A percentile compares a stretch with the other conserved stretches of the same genome.
Evolutionary conservation across 2,888 invertebrate genomes (phyloP).

Genomic region (Leucania comma): DNA sequence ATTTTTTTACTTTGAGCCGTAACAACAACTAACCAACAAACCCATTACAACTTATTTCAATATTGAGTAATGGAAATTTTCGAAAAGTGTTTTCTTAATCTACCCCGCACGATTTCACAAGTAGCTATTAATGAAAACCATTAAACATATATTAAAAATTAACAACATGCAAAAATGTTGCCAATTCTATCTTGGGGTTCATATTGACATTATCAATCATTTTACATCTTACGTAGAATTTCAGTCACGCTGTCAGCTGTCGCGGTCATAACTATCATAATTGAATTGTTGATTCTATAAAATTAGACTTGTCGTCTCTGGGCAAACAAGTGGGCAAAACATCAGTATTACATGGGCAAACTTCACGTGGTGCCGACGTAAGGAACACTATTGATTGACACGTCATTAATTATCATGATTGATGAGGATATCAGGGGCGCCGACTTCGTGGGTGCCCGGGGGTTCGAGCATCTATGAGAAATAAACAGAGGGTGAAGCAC

Average conservation of each 20-base stretch:
- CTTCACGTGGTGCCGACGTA: constrained; percentile 25
- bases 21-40: neutral
- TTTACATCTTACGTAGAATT: neutral
- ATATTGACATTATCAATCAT: constrained; percentile 49
- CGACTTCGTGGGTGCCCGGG: too few species aligned
- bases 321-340: constrained; percentile 51
- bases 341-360: constrained; percentile 30
- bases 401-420: constrained; percentile 29
- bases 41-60: neutral
- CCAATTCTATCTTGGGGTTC: constrained; percentile 15
- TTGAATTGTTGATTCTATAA: constrained; percentile 64
- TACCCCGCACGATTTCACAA: constrained; percentile 29
- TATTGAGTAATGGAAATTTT: neutral
- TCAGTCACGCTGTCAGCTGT: constrained; percentile 49
- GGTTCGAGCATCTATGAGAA: too few species aligned
- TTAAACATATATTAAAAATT: constrained; percentile 21
- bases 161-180: constrained; percentile 18
- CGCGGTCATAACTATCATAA: constrained; percentile 66
- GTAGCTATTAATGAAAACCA: constrained; percentile 14
- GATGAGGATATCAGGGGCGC: neutral
- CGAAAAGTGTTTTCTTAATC: neutral
- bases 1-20: too few species aligned
- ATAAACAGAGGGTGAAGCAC: too few species aligned
- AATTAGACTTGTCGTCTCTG: constrained; percentile 69
- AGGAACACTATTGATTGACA: constrained; percentile 8